phyloP scores from a whole-genome alignment of 2,113 vertebrate species.

The Aldabrachelys gigantea region DNA sequence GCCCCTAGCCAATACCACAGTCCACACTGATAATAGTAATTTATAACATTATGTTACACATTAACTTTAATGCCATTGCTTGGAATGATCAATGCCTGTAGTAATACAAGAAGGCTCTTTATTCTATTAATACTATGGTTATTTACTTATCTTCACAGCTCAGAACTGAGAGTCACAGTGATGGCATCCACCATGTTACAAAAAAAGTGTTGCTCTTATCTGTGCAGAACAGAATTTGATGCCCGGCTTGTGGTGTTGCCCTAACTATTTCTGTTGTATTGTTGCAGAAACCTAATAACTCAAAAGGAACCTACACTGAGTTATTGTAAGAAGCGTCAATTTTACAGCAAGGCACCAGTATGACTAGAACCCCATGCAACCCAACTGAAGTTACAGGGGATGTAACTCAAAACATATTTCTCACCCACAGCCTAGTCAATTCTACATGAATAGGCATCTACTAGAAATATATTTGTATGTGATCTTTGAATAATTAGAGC shows the following conservation, averaged over 20 bases:
- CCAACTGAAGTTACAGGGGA: neutral
- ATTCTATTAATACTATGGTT: neutral
- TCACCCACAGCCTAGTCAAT: fast-evolving
- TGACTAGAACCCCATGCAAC: neutral
- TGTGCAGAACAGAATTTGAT: constrained; percentile 29
- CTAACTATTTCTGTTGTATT: constrained; percentile 11
- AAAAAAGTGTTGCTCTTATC: constrained; percentile 41
- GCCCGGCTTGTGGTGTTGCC: neutral
- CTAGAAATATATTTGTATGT: neutral
- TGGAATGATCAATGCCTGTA: neutral
- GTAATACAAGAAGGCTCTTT: too few relatives aligned
- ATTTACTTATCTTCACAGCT: constrained; percentile 19
- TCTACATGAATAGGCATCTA: neutral
- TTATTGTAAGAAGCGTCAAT: neutral
- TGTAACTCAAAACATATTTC: fast-evolving
- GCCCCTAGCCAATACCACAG: neutral
- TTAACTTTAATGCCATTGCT: too few relatives aligned
- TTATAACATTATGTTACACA: neutral
- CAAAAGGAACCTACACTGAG: neutral
- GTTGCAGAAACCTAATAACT: neutral
- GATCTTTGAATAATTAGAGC: neutral
- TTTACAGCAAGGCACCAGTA: neutral
- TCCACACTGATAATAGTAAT: neutral
- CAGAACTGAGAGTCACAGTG: constrained; percentile 43
- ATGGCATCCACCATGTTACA: neutral